phyloP scores from a whole-genome alignment of 64 coral and sea anemone species.

The Pocillopora verrucosa region DNA sequence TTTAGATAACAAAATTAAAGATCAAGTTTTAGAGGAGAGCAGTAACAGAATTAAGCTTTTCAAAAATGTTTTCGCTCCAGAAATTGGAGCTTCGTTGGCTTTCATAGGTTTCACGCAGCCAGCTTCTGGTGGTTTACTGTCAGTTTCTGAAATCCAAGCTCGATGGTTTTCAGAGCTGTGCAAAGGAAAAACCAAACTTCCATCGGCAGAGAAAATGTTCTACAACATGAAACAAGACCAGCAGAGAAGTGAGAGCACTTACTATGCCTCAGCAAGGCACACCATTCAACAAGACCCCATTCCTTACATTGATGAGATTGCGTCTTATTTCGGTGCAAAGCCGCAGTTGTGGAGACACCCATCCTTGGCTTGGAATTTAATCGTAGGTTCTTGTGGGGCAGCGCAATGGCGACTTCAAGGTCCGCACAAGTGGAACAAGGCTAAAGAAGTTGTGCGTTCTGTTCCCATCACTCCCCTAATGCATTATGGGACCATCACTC shows the following conservation, averaged over 20 bases:
- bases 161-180: slow-evolving; percentile 85
- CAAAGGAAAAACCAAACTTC: slow-evolving; percentile 67
- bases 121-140: slow-evolving; percentile 69
- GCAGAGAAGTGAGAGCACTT: slow-evolving; percentile 25
- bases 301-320: slow-evolving; percentile 65
- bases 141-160: slow-evolving; percentile 79
- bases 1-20: slow-evolving; percentile 45
- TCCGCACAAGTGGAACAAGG: slow-evolving; percentile 68
- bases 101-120: slow-evolving; percentile 89
- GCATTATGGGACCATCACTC: slow-evolving; percentile 53
- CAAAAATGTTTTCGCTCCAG: slow-evolving; percentile 72
- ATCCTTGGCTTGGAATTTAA: slow-evolving; percentile 57
- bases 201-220: slow-evolving; percentile 42
- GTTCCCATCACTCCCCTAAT: slow-evolving; percentile 76
- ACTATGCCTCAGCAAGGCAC: slow-evolving; percentile 62
- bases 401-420: slow-evolving; percentile 77
- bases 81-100: slow-evolving; percentile 57
- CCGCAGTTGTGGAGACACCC: slow-evolving; percentile 78
- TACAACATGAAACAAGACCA: slow-evolving; percentile 51
- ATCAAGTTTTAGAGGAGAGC: slow-evolving; percentile 52
- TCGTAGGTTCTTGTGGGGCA: slow-evolving; percentile 66
- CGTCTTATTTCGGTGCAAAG: slow-evolving; percentile 76
- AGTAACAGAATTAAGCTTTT: slow-evolving; percentile 82
- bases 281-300: slow-evolving; percentile 82
- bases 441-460: slow-evolving; percentile 52